These are phyloP conservation scores for Enteromius afrohamiltoni DNA, from an alignment of 2,797 vertebrate species.

Conservation along the genomic window DNA sequence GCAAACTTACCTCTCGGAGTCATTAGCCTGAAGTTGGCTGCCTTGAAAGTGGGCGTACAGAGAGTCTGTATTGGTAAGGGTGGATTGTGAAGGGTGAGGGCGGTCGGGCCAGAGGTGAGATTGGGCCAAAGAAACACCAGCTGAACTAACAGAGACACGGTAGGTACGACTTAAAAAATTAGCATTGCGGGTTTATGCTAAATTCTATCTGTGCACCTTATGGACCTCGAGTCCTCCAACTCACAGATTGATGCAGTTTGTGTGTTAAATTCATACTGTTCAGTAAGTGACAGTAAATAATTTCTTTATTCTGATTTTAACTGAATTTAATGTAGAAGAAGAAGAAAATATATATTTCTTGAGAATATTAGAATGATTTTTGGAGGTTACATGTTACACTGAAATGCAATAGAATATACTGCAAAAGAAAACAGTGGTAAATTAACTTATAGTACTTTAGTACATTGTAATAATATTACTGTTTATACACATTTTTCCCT, in stretches of 20 bases:
- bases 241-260: neutral
- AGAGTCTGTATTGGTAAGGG: neutral
- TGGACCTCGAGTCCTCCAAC: neutral
- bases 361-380: neutral
- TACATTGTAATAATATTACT: neutral
- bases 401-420: neutral
- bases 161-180: neutral
- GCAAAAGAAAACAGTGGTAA: neutral
- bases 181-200: constrained; percentile 13
- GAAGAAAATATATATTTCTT: neutral
- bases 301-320: neutral
- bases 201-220: neutral
- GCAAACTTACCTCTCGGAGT: constrained; percentile 46
- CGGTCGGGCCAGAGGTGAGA: neutral
- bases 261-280: neutral
- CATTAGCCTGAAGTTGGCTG: constrained; percentile 45
- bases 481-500: neutral
- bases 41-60: constrained; percentile 6
- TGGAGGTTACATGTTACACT: neutral
- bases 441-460: too few relatives aligned
- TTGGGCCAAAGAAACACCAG: constrained; percentile 9
- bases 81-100: neutral
- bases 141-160: constrained; percentile 7
- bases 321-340: neutral
- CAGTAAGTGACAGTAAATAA: neutral